Evolutionary conservation across 53 echinoderm and acorn worm species (phyloP).

Genomic region (Holothuria scabra): DNA sequence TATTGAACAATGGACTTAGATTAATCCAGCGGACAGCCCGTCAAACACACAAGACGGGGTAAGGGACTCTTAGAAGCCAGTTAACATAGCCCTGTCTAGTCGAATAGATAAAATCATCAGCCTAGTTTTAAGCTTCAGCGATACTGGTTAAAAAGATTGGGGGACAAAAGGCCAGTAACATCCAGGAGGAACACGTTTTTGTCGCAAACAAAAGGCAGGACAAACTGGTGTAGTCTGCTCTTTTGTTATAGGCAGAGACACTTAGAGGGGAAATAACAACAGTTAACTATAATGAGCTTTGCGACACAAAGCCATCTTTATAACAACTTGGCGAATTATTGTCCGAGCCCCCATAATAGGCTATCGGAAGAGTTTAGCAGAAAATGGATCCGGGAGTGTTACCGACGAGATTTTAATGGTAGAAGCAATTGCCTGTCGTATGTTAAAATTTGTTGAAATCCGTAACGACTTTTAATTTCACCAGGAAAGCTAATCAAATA

Average conservation of each 20-base stretch:
- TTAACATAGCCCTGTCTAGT: slow-evolving; percentile 32
- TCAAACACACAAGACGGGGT: slow-evolving; percentile 11
- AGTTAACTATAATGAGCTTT: slow-evolving; percentile 35
- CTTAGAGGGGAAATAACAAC: slow-evolving; percentile 7
- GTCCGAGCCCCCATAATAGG: too few species aligned
- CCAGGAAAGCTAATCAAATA: too few species aligned
- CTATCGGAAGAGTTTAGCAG: too few species aligned
- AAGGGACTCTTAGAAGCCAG: slow-evolving; percentile 23
- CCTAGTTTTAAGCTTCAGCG: slow-evolving; percentile 23
- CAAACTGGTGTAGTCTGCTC: slow-evolving; percentile 25
- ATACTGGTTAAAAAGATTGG: slow-evolving; percentile 27
- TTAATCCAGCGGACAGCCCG: slow-evolving; percentile 32
- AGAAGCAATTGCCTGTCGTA: too few species aligned
- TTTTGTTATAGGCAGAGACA: not conserved
- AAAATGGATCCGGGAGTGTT: too few species aligned
- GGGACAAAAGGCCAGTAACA: slow-evolving; percentile 4
- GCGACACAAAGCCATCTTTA: too few species aligned
- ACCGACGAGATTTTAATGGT: too few species aligned
- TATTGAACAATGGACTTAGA: slow-evolving; percentile 25
- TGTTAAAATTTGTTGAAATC: too few species aligned
- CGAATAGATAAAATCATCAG: not conserved
- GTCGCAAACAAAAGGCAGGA: slow-evolving; percentile 16
- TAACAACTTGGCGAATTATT: too few species aligned
- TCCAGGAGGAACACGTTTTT: slow-evolving; percentile 24
- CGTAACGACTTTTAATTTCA: too few species aligned